phyloP scores from a whole-genome alignment of 2,888 invertebrate species.

The Cryptops parisi region DNA sequence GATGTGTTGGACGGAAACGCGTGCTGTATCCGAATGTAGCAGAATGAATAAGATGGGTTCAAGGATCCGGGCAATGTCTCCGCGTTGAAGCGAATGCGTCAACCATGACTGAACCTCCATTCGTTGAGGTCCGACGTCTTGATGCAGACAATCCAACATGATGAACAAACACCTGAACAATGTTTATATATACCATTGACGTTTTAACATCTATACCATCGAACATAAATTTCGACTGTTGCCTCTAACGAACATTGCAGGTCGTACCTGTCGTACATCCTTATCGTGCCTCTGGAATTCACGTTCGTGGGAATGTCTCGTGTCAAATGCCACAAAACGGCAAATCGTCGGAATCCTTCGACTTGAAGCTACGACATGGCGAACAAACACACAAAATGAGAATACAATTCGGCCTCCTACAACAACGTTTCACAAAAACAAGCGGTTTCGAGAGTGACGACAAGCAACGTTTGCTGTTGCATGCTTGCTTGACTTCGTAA shows the following conservation, averaged over 20 bases:
- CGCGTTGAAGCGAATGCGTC: conserved; percentile 48
- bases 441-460: background rate
- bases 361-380: conserved; percentile 30
- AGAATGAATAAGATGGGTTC: conserved; percentile 61
- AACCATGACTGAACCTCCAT: conserved; percentile 60
- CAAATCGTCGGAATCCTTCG: conserved; percentile 48
- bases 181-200: too few relatives aligned
- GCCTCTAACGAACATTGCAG: too few relatives aligned
- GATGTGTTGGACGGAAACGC: conserved; percentile 60
- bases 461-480: background rate
- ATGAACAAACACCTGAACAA: conserved; percentile 49
- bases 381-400: too few relatives aligned
- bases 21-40: conserved; percentile 59
- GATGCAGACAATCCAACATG: conserved; percentile 51
- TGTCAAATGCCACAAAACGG: conserved; percentile 60
- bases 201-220: too few relatives aligned
- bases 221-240: too few relatives aligned
- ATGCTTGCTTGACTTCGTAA: background rate
- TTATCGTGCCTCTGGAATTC: conserved; percentile 26
- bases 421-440: too few relatives aligned
- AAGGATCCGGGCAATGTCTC: conserved; percentile 60
- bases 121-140: conserved; percentile 42
- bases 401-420: too few relatives aligned
- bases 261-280: conserved; percentile 46
- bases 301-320: conserved; percentile 41